Base-by-base conservation (phyloP, 2,888 invertebrate genomes). In the Parnassius glacialis region DNA sequence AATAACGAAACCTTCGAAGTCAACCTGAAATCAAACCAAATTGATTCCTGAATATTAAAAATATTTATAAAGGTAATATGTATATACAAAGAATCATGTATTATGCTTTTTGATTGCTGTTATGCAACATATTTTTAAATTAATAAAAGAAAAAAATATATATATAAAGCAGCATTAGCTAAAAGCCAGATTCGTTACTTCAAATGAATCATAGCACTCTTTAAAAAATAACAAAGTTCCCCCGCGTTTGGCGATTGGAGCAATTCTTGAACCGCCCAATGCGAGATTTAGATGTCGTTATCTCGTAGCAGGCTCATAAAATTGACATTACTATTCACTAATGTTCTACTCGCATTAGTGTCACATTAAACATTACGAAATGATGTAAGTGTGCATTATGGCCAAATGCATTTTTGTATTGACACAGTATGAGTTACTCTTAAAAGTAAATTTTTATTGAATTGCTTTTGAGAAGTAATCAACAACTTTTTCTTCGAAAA, bases 331-430 rank as follows among this genome's bases (percentile, higher is more conserved):
- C 79, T 77, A 78, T 72, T 76, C 73, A 74, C 82, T 90, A 90
- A 90, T 90, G 88, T 79, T 71, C 73, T 69, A 73, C 74, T 73
- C 80, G 83, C 88, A 89, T 90, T 89, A 89, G 83, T 78, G 83
- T 78, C 84, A 79, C 85, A 85, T 86, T 85, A 80, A 75, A 77
- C 76, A 74, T 89, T 89, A 82, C 84, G 83, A 82, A 87, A 89
- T 75, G 74, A 74, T 69, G 73, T 74, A 73, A 69, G 66, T 66
- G 61, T 66, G 68, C 62, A 58, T 62, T 62, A 62, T 66, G 69
- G 71, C 69, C 71, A 70, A 73, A 70, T 73, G 76, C 78, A 69
- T 73, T 69, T 69, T 68, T 61, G 62, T 56, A 55, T 62, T 61
- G 61, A 56, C 55, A 62, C 42, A 55, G 47, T 51, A 50, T 60